Conservation (phyloP, 2,888 invertebrate species). For the Ophion slaviceki region DNA sequence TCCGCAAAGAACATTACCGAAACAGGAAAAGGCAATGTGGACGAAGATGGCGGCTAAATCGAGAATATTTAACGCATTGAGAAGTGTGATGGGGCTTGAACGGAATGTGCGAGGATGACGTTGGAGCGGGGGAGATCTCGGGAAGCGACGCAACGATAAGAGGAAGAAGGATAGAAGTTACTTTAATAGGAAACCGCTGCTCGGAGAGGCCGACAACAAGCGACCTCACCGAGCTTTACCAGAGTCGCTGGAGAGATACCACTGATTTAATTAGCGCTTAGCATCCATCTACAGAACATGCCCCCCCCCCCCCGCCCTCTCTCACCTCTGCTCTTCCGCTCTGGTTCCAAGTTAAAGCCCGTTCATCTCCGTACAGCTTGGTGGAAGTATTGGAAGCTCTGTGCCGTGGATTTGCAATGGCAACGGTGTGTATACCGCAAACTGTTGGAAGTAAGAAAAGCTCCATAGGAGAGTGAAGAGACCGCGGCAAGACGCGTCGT, state of each 20-base stretch:
- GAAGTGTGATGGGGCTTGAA: background rate
- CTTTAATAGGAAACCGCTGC: slow-evolving; percentile 39
- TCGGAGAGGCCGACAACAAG: slow-evolving; percentile 55
- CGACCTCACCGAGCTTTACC: slow-evolving; percentile 35
- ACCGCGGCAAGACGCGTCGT: slow-evolving; percentile 44
- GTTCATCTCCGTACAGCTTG: slow-evolving; percentile 46
- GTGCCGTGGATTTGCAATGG: slow-evolving; percentile 2
- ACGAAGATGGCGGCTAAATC: background rate
- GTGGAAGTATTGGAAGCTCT: slow-evolving; percentile 53
- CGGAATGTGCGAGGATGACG: slow-evolving; percentile 16
- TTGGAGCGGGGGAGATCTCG: slow-evolving; percentile 14
- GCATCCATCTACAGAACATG: slow-evolving; percentile 68
- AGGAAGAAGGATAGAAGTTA: slow-evolving; percentile 37
- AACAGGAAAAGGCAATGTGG: background rate
- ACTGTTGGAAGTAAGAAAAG: slow-evolving; percentile 14
- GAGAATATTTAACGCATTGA: background rate
- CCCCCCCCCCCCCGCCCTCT: background rate
- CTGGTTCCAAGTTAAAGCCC: slow-evolving; percentile 36
- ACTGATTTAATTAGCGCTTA: slow-evolving; percentile 68
- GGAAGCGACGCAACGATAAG: slow-evolving; percentile 12
- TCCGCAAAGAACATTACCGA: background rate
- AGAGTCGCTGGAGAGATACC: slow-evolving; percentile 61
- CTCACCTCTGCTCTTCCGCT: slow-evolving; percentile 36
- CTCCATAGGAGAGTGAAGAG: slow-evolving; percentile 16
- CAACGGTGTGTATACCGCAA: background rate